Conservation (phyloP, 2,888 invertebrate genomes). For the Homarus gammarus region DNA sequence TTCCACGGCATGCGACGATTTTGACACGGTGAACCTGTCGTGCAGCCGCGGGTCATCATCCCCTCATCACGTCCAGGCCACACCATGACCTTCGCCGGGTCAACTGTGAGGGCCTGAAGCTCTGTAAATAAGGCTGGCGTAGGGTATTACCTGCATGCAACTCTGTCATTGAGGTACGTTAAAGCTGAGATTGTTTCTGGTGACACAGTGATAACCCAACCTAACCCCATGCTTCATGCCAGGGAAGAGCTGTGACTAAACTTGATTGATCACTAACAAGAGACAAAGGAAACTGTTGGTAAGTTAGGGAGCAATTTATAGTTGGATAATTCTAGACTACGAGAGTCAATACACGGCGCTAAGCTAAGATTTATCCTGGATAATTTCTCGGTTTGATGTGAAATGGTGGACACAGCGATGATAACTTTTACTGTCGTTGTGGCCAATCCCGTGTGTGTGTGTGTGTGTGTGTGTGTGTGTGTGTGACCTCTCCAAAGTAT, state of each 20-base stretch:
- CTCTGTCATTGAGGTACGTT: slow-evolving; percentile 3
- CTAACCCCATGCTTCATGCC: slow-evolving; percentile 32
- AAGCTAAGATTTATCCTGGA: background rate
- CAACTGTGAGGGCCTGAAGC: background rate
- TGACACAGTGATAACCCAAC: slow-evolving; percentile 12
- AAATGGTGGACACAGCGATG: background rate
- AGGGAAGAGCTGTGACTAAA: slow-evolving; percentile 32
- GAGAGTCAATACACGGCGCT: slow-evolving; percentile 2
- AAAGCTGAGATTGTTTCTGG: slow-evolving; percentile 24
- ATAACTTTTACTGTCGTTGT: background rate
- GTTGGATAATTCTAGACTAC: slow-evolving; percentile 19
- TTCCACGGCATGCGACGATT: slow-evolving; percentile 1
- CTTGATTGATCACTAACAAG: slow-evolving; percentile 19
- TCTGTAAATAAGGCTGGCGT: background rate
- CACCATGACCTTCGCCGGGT: background rate
- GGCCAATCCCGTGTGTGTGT: background rate
- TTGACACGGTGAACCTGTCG: background rate
- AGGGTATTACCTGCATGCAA: background rate
- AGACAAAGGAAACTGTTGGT: background rate
- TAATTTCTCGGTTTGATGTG: background rate
- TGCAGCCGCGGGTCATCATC: background rate
- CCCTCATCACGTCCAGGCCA: background rate
- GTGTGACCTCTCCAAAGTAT: too few relatives aligned
- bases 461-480: background rate
- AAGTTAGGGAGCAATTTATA: slow-evolving; percentile 30